phyloP scores from a whole-genome alignment of 2,797 vertebrate genomes.

The Acanthis flammea region DNA sequence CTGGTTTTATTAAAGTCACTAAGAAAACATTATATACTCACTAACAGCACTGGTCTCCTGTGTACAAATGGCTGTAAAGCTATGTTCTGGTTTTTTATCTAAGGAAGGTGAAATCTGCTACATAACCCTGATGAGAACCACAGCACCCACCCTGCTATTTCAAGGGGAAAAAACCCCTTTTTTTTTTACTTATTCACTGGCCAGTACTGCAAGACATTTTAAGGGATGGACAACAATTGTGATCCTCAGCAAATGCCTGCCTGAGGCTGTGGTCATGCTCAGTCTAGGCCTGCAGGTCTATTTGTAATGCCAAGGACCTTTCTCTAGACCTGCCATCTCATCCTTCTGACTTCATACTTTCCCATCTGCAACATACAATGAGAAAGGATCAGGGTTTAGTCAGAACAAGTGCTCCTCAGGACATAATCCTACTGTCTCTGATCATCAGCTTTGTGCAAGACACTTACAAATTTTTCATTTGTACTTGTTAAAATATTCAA shows the following conservation, averaged over 20 bases:
- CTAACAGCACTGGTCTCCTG: not conserved
- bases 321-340: not conserved
- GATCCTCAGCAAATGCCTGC: not conserved
- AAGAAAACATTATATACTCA: not conserved
- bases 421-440: not conserved
- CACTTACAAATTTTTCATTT: not conserved
- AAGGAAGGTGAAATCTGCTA: not conserved
- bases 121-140: not conserved
- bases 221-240: not conserved
- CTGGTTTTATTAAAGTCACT: not conserved
- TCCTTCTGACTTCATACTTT: not conserved
- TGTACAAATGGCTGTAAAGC: not conserved
- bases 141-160: not conserved
- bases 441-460: not conserved
- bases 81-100: not conserved
- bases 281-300: not conserved
- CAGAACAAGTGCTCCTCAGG: not conserved
- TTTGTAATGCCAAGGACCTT: not conserved
- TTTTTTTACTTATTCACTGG: not conserved
- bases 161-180: fast-evolving
- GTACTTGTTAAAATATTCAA: not conserved
- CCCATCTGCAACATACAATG: not conserved
- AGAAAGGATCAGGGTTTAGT: not conserved
- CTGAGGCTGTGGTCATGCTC: not conserved
- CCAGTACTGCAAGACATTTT: not conserved